These are phyloP conservation scores for Drosophila asahinai DNA, from an alignment of 1,140 invertebrate species.

Conservation along the genomic window DNA sequence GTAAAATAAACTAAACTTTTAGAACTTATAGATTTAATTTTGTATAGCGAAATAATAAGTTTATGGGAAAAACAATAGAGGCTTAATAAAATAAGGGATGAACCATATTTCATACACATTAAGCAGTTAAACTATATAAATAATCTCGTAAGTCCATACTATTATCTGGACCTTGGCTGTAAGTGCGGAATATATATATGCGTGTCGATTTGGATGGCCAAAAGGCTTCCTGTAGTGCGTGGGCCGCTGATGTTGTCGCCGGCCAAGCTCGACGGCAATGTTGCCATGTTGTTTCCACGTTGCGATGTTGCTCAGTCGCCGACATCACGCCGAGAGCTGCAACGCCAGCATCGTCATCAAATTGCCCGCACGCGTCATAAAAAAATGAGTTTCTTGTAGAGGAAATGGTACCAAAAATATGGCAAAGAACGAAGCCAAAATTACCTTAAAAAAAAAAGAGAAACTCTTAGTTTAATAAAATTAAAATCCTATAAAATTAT, in stretches of 20 bases:
- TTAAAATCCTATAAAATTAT: too few species aligned
- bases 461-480: too few species aligned
- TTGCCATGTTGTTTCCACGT: constrained; percentile 33
- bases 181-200: constrained; percentile 19
- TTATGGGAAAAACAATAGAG: neutral
- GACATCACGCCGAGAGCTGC: constrained; percentile 26
- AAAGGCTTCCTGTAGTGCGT: constrained; percentile 80
- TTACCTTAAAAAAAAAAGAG: neutral
- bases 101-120: too few species aligned
- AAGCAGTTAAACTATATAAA: neutral
- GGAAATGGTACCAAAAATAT: constrained; percentile 13
- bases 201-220: constrained; percentile 53
- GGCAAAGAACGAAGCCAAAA: constrained; percentile 20
- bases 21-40: neutral
- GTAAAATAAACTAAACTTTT: too few species aligned
- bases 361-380: constrained; percentile 70
- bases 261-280: constrained; percentile 25
- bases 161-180: neutral
- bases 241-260: constrained; percentile 57
- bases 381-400: constrained; percentile 31
- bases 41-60: neutral
- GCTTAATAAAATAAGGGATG: too few species aligned
- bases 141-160: neutral
- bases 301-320: constrained; percentile 22
- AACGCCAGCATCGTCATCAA: constrained; percentile 46